Evolutionary conservation across 2,113 vertebrate species (phyloP), one percentile per base, ranked within the genome.

Genomic region (Vimba vimba): DNA sequence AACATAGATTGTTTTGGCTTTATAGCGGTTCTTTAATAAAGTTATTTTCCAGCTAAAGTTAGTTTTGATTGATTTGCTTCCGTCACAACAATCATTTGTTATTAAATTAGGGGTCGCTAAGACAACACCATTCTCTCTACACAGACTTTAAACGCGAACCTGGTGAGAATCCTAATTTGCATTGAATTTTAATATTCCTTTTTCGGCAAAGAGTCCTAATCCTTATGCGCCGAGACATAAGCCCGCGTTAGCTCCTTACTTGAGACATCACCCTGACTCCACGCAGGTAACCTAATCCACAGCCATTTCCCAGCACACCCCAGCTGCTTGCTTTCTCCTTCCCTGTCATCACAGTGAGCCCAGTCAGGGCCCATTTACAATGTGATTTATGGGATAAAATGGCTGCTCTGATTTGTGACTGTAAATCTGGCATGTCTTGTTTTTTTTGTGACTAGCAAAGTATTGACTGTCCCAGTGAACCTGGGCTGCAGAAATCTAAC

Each of bases 251-350:
- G 21, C 66, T 73, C 25, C 25, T 85, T 30, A 85, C 75, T 85
- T 79, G 47, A 87, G 74, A 57, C 78, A 69, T 87, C 62, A 79
- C 62, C 60, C 62, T 78, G 64, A 79, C 74, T 88, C 81, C 25
- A 71, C 76, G 59, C 78, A 79, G 64, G 64, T 79, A 88, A 84
- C 86, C 77, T 88, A 84, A 88, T 82, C 79, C 25, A 19, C 23
- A 83, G 79, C 83, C 79, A 83, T 86, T 86, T 83, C 45, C 74
- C 66, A n/a, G 30, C 79, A 79, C 79, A 85, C 85, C 79, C 83
- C 47, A 39, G 47, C 69, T 73, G 91, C 93, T 92, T 94, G 93
- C 93, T 91, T 59, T 86, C 82, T 52, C 73, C 68, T 78, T 85
- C 45, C 45, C 78, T 60, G 78, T 62, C 79, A 83, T 68, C 55